Evolutionary conservation across 2,113 vertebrate species (phyloP).

Genomic region (Semnornis frantzii): DNA sequence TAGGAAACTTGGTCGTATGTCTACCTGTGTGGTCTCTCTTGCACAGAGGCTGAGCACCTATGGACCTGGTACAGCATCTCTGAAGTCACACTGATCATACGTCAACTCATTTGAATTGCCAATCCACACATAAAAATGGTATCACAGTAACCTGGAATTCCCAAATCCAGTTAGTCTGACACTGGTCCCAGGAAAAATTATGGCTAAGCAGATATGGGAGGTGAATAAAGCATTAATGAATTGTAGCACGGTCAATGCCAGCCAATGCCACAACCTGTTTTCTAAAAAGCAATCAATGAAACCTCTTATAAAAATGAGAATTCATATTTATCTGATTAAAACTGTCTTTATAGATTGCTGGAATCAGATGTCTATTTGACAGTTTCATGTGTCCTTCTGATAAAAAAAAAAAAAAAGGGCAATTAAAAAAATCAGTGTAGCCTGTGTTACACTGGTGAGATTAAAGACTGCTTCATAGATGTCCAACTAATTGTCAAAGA

Average conservation of each 20-base stretch:
- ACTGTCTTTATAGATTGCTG: neutral
- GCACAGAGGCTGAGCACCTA: neutral
- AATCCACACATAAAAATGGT: neutral
- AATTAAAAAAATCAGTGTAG: neutral
- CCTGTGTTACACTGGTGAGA: neutral
- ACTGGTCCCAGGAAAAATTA: neutral
- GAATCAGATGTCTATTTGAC: neutral
- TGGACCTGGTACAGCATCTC: neutral
- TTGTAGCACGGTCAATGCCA: neutral
- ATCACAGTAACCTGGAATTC: neutral
- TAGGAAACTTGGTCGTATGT: neutral
- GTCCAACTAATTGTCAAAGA: constrained; percentile 30
- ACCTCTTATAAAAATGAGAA: constrained; percentile 54
- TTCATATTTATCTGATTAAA: constrained; percentile 41
- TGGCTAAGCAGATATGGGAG: neutral
- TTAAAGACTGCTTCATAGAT: neutral
- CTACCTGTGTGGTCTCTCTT: neutral
- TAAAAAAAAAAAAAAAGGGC: neutral
- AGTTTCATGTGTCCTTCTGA: neutral
- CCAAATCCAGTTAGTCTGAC: neutral
- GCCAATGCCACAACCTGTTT: constrained; percentile 28
- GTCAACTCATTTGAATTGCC: neutral
- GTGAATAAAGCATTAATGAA: constrained; percentile 5
- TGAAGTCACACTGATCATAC: neutral
- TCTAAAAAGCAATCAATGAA: constrained; percentile 62